Conservation (phyloP, 1,140 invertebrate genomes). For the Ectropis grisescens region DNA sequence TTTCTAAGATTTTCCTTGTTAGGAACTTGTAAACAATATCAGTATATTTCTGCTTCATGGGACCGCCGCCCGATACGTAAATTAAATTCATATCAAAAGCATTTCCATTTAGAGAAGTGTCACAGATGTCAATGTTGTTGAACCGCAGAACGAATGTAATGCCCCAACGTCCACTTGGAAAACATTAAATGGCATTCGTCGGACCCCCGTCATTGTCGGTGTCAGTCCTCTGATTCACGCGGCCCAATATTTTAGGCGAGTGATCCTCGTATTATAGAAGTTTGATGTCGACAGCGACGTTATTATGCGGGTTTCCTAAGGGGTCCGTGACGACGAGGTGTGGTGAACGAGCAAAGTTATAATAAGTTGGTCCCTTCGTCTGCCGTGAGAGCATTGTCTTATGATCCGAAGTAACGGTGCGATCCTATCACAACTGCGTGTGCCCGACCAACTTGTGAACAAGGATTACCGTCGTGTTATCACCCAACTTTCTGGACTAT, state of each 20-base stretch:
- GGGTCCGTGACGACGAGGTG: slow-evolving; percentile 34
- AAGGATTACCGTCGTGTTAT: neutral
- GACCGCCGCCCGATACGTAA: too few relatives aligned
- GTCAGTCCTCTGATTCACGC: slow-evolving; percentile 21
- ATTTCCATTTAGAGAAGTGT: too few relatives aligned
- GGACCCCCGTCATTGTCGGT: slow-evolving; percentile 24
- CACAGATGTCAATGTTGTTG: slow-evolving; percentile 1
- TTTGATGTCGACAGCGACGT: slow-evolving; percentile 32
- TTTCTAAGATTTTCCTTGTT: too few relatives aligned
- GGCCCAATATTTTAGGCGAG: slow-evolving; percentile 30
- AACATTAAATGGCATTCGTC: slow-evolving; percentile 21
- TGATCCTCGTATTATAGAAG: slow-evolving; percentile 30
- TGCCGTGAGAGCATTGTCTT: slow-evolving; percentile 31
- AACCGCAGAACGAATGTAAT: slow-evolving; percentile 4
- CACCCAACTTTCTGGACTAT: too few relatives aligned
- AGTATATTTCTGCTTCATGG: too few relatives aligned
- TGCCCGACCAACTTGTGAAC: neutral
- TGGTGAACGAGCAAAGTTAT: slow-evolving; percentile 55
- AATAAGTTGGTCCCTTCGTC: slow-evolving; percentile 44
- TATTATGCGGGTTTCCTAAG: slow-evolving; percentile 47
- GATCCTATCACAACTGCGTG: slow-evolving; percentile 8
- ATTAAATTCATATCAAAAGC: too few relatives aligned
- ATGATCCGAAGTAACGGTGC: slow-evolving; percentile 27
- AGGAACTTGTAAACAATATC: too few relatives aligned
- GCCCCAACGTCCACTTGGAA: slow-evolving; percentile 6